Base-by-base conservation (phyloP, 2,888 invertebrate species). In the Altica lythri region DNA sequence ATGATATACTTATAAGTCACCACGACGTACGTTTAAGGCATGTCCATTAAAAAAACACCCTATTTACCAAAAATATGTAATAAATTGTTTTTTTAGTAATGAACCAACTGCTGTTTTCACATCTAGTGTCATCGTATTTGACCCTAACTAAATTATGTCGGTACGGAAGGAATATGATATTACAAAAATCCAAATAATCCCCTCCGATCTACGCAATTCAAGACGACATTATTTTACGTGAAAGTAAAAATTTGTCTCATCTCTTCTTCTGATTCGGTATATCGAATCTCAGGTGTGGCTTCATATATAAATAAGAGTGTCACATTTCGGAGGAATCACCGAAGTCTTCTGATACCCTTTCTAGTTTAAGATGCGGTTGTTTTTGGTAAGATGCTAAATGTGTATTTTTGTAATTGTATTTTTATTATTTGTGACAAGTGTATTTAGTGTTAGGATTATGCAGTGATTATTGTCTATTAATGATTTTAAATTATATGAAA, bases 251-350 rank as follows among this genome's bases (percentile, higher is more conserved):
- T 45, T 18, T 25, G 35, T 35, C 2, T 53, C 29, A 16, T 49
- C 44, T 54, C 30, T 40, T 47, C 34, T 16, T 17, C 14, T 10
- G n/a, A 2, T 8, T 34, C n/a, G 2, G 4, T 9, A 27, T 27
- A 16, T 34, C 16, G 34, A 8, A 34, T 32, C 3, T 29, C 55
- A 69, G 70, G 68, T 63, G 69, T 67, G 70, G 68, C 63, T 58
- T 42, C 42, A 42, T 71, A 70, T 70, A 71, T 70, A 71, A 68
- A 70, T 62, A 66, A 59, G 55, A 53, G 46, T 60, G 53, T 61
- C 60, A 61, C 55, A 53, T 60, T 61, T 57, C 38, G 43, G 52
- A 44, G 46, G 43, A 58, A 67, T 59, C 64, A 68, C 60, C 66
- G 63, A 68, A 60, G 18, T 64, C 58, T 63, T 54, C 46, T 19